Conservation (phyloP, 2,888 invertebrate species). For the Agrilus cyanescens region DNA sequence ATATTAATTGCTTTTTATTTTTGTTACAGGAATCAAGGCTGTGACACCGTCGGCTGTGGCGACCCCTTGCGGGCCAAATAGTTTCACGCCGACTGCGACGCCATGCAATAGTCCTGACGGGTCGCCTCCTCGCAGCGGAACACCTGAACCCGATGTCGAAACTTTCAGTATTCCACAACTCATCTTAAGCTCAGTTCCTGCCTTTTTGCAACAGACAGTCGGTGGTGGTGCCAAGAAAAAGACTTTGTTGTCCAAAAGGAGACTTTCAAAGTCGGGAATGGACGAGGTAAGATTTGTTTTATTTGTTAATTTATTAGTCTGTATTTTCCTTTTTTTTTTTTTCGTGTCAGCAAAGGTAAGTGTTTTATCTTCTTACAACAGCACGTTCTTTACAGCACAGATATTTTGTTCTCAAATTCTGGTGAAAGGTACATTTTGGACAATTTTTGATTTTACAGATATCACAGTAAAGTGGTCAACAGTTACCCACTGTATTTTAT, state of each 20-base stretch:
- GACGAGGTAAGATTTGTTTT: constrained; percentile 24
- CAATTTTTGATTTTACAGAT: too few species aligned
- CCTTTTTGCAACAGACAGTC: constrained; percentile 50
- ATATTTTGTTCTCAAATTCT: too few species aligned
- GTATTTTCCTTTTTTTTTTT: too few species aligned
- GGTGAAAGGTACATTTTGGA: too few species aligned
- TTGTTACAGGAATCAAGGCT: constrained; percentile 47
- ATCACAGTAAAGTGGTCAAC: too few species aligned
- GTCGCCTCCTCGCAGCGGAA: constrained; percentile 45
- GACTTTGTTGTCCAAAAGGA: constrained; percentile 28
- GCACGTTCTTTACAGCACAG: too few species aligned
- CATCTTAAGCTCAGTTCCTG: constrained; percentile 52
- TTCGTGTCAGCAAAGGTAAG: too few species aligned
- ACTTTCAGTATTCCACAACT: constrained; percentile 38
- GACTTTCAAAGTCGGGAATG: constrained; percentile 30
- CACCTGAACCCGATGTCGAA: constrained; percentile 41
- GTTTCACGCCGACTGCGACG: constrained; percentile 72
- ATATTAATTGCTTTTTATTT: neutral
- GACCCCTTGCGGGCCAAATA: constrained; percentile 50
- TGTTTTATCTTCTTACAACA: too few species aligned
- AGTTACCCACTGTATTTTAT: too few species aligned
- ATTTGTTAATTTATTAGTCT: neutral
- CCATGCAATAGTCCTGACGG: constrained; percentile 78
- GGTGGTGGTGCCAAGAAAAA: constrained; percentile 38
- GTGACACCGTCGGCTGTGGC: constrained; percentile 55